phyloP scores from a whole-genome alignment of 2,888 invertebrate genomes.

The Achlya flavicornis region DNA sequence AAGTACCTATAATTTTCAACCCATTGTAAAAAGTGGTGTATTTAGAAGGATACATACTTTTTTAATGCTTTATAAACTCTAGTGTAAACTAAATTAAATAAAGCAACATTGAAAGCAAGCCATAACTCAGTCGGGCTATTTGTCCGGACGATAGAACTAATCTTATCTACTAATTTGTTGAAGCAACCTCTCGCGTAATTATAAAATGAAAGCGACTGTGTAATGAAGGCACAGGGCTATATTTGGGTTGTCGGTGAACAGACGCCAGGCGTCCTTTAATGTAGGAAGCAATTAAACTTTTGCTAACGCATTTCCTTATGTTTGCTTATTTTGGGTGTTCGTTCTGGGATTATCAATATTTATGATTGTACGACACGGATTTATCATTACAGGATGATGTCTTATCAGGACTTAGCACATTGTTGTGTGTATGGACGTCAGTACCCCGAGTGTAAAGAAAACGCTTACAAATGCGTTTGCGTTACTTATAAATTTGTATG shows the following conservation, averaged over 20 bases:
- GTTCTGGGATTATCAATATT: background rate
- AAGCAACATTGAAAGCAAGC: background rate
- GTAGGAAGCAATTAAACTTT: background rate
- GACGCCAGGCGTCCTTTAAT: background rate
- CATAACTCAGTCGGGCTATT: constrained; percentile 7
- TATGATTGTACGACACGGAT: background rate
- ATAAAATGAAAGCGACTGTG: constrained; percentile 22
- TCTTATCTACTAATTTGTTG: constrained; percentile 40
- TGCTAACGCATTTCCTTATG: constrained; percentile 1
- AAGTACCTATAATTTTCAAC: no score
- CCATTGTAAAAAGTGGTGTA: no score
- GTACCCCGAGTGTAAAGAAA: no score
- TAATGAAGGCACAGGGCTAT: constrained; percentile 17
- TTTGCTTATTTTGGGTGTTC: no score
- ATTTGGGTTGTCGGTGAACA: constrained; percentile 1
- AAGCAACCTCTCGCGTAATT: constrained; percentile 23
- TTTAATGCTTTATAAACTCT: background rate
- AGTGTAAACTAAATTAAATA: background rate
- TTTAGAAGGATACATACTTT: no score
- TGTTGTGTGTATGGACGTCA: no score
- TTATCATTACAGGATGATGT: no score
- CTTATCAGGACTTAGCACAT: no score
- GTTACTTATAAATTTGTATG: no score
- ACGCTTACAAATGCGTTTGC: no score
- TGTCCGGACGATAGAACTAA: constrained; percentile 30